Conservation (phyloP, 92 coral and sea anemone species). For the Anthopleura xanthogrammica region DNA sequence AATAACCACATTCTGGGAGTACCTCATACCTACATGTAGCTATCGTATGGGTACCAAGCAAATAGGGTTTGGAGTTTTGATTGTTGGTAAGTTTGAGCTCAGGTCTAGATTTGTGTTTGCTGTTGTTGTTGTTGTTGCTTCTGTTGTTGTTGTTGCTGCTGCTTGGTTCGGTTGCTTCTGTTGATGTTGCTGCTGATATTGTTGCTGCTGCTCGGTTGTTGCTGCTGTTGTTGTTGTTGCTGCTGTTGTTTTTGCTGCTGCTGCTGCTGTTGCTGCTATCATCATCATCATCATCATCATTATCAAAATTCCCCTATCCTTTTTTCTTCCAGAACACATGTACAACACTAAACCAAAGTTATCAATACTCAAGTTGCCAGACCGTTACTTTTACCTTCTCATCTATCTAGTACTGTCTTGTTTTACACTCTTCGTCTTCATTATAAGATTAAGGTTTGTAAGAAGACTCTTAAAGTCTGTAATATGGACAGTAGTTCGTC, state of each 20-base stretch:
- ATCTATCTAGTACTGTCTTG: not conserved
- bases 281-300: no score
- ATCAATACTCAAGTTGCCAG: conserved; percentile 30
- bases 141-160: no score
- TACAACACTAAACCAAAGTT: conserved; percentile 1
- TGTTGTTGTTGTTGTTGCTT: no score
- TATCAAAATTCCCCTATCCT: not conserved
- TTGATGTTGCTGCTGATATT: no score
- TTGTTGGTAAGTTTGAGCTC: conserved; percentile 56
- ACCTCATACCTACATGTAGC: conserved; percentile 83
- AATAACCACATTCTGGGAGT: conserved; percentile 38
- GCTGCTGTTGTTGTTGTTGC: no score
- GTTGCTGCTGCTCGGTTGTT: no score
- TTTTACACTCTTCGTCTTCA: not conserved
- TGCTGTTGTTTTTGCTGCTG: no score
- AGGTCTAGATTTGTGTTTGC: no score
- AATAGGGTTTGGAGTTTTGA: conserved; percentile 69
- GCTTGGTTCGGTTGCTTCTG: no score
- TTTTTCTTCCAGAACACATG: conserved; percentile 6
- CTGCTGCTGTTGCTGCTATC: no score
- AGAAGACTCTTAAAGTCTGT: not conserved
- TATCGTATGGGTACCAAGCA: conserved; percentile 88
- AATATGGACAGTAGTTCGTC: not conserved
- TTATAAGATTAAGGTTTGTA: conserved; percentile 3
- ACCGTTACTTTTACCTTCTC: conserved; percentile 16